These are phyloP conservation scores for Picathartes gymnocephalus DNA, from an alignment of 2,113 vertebrate species.

Conservation along the genomic window DNA sequence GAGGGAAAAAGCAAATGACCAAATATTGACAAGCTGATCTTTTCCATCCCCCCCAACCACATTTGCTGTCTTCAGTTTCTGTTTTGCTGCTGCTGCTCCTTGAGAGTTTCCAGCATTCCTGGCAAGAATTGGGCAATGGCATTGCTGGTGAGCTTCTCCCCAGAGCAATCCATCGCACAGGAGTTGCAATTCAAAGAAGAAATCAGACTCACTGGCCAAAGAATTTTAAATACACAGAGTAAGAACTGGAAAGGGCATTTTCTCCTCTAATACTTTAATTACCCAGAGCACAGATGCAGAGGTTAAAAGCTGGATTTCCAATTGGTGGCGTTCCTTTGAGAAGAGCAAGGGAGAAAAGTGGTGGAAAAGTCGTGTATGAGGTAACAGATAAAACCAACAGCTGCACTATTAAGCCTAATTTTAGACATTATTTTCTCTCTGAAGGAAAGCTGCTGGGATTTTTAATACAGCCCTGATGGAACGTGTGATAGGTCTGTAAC, in stretches of 20 bases:
- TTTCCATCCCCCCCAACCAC: background rate
- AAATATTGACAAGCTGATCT: background rate
- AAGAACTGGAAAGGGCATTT: background rate
- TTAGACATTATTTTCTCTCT: background rate
- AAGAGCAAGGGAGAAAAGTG: background rate
- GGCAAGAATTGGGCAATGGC: background rate
- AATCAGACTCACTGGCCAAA: background rate
- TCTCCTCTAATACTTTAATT: background rate
- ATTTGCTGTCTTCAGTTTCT: background rate
- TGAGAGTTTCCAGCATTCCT: slow-evolving; percentile 25
- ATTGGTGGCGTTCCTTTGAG: background rate
- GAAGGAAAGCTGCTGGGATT: background rate
- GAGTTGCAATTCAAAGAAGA: background rate
- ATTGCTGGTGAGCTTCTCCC: slow-evolving; percentile 4
- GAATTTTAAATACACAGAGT: background rate
- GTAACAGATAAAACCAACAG: background rate
- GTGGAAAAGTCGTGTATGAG: background rate
- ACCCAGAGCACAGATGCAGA: background rate
- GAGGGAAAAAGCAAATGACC: background rate
- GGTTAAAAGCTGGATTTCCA: background rate
- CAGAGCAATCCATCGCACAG: slow-evolving; percentile 3
- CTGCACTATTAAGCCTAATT: background rate
- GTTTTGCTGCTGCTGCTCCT: background rate
- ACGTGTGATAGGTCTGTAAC: background rate
- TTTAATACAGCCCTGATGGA: background rate